Evolutionary conservation across 2,113 vertebrate species (phyloP), one percentile per base, ranked within the genome.

Genomic region (Haplochromis burtoni): DNA sequence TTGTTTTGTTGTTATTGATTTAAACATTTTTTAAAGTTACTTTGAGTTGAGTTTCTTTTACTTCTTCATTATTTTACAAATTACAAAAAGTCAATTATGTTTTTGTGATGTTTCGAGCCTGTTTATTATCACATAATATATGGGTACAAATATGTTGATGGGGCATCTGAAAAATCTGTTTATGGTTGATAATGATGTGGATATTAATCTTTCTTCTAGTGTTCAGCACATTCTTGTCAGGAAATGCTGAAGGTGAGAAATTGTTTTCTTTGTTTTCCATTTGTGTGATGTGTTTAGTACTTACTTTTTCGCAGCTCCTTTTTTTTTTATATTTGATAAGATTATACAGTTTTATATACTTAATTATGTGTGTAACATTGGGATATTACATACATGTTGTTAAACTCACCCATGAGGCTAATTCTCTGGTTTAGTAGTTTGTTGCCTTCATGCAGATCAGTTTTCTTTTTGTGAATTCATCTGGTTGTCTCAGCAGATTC

Each of bases 271-370:
- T 33, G 29, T 10, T 35, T 19, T 10, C 16, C 2, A 7, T 4
- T 63, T 63, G 3, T 35, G 3, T 63, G 16, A 63, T 35, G 10
- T 35, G 2, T 63, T 31, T 63, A 33, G 13, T 31, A 61, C 9
- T 6, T 55, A 2, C 10, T 10, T 53, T 53, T 53, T 53, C 0
- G 1, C 19, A 53, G 51, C 49, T 53, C 47, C 1, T 49, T 53
- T 53, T 51, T n/a, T 2, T 2, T 9, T 10, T 53, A 53, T 10
- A 53, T 53, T 6, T 53, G 9, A 53, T n/a, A 53, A 11, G 0
- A 53, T 53, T 53, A n/a, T 53, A 53, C 19, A 53, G 51, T n/a
- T 21, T 53, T 53, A 53, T 53, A 53, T 53, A 11, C 19, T 53
- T 53, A 10, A 19, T 19, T 51, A n/a, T n/a, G 51, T 53, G n/a